Evolutionary conservation across 2,888 invertebrate species (phyloP).

Genomic region (Epinotia ramella): DNA sequence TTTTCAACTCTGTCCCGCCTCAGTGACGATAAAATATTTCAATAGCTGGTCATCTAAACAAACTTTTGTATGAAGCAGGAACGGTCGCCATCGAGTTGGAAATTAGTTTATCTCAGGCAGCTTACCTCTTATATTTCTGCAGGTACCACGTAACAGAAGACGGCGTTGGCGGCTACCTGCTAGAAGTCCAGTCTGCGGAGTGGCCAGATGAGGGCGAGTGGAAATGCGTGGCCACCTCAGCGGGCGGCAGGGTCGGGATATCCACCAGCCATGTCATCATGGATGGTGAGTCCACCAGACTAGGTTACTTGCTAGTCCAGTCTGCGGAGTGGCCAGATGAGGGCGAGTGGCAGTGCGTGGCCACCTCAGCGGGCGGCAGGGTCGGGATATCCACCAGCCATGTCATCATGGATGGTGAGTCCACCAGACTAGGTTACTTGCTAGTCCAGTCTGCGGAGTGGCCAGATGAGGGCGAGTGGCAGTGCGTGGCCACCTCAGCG

Average conservation of each 20-base stretch:
- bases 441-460: constrained; percentile 85
- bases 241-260: constrained; percentile 90
- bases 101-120: too few relatives aligned
- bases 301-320: background rate
- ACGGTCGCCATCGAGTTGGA: too few relatives aligned
- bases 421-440: background rate
- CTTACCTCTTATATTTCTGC: constrained; percentile 7
- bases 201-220: constrained; percentile 94
- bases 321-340: constrained; percentile 91
- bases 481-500: constrained; percentile 92
- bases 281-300: constrained; percentile 87
- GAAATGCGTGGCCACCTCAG: constrained; percentile 94
- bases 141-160: constrained; percentile 91
- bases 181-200: constrained; percentile 91
- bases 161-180: constrained; percentile 92
- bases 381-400: constrained; percentile 91
- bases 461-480: constrained; percentile 95
- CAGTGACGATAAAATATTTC: too few relatives aligned
- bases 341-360: constrained; percentile 96
- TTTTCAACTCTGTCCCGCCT: too few relatives aligned
- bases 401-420: constrained; percentile 91
- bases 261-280: constrained; percentile 90
- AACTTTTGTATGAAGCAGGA: too few relatives aligned
- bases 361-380: constrained; percentile 90
- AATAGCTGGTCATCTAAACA: too few relatives aligned